Evolutionary conservation across 1,140 invertebrate species (phyloP), one percentile per base, ranked within the genome.

Genomic region (Druon quercuslanigerum): DNA sequence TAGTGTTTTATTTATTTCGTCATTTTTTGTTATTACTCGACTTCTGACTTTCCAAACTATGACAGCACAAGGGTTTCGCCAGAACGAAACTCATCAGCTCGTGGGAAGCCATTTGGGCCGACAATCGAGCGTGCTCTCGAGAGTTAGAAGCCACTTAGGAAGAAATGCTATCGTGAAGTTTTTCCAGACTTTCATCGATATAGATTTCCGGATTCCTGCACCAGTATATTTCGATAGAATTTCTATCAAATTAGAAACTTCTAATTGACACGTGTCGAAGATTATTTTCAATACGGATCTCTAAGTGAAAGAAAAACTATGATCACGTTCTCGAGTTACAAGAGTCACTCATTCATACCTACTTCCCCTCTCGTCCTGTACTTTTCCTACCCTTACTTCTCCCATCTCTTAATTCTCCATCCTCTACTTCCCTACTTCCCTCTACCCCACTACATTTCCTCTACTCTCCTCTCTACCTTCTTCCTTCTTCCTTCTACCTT

Each of bases 41-140:
- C 71, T 75, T 76, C 33, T 77, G 73, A 79, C 71, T 72, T 74
- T 79, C 70, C 77, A 77, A 79, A 73, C 77, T 78, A 70, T 76
- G 74, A 77, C 77, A 78, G 80, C 76, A 73, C 80, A 57, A 51
- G 74, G 79, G 79, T 73, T 81, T 83, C 60, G 73, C 79, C 79
- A 75, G 56, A 78, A 70, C 74, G 78, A 73, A 81, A 83, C 82
- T 83, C 78, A 81, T 83, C 82, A 81, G 72, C 73, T 75, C 76
- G 66, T 71, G 73, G 70, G 75, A 83, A 79, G 56, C 76, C 74
- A 78, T 83, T 81, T 73, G 73, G 76, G 50, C 70, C 75, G 77
- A 81, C 77, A 78, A 83, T 80, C 66, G 72, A 76, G 71, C 70
- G 33, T 71, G 50, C 73, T 82, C 52, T 70, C 25, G 33, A 56